Evolutionary conservation across 2,888 invertebrate species (phyloP), one percentile per base, ranked within the genome.

Genomic region (Chymomyza fuscimana): DNA sequence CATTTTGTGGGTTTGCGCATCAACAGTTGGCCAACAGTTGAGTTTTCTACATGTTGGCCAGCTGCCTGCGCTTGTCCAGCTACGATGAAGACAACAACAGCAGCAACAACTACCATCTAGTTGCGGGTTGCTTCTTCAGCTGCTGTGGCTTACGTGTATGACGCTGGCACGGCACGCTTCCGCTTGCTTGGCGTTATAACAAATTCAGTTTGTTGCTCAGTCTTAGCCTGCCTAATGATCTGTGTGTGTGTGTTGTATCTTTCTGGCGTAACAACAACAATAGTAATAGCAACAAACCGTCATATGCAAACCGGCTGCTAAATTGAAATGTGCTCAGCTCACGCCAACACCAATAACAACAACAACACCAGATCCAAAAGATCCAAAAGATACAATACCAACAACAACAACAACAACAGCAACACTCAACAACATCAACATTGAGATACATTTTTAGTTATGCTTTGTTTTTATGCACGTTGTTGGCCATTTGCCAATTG

Each of bases 221-320:
- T 46, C 79, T 81, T 78, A 74, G 88, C 74, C 81, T 86, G 84
- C 70, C 88, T 83, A 83, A 83, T 83, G 83, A 83, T 83, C 88
- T 88, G 74, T 60, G 56, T 15, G 32, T 9, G 40, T 12, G 4
- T 46, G 40, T 12, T 46, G 40, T 46, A 12, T 46, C 40, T 46
- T 46, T 46, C 40, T 46, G 40, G 40, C 40, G 40, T 46, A 46
- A 46, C 40, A 46, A 3, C n/a, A n/a, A 46, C 40, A 46, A 70
- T 76, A 12, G 40, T 4, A 10, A 46, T 46, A 12, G 40, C 40
- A 46, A 46, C 40, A 46, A 46, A 46, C 40, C 40, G 12, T 85
- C 77, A 76, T 85, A 87, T 85, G 85, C 77, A 82, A 81, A 87
- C 73, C 70, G 75, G 63, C 74, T 76, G 81, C 78, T 75, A 83